Evolutionary conservation across 1,140 invertebrate species (phyloP), one percentile per base, ranked within the genome.

Genomic region (Heterodera carotae): DNA sequence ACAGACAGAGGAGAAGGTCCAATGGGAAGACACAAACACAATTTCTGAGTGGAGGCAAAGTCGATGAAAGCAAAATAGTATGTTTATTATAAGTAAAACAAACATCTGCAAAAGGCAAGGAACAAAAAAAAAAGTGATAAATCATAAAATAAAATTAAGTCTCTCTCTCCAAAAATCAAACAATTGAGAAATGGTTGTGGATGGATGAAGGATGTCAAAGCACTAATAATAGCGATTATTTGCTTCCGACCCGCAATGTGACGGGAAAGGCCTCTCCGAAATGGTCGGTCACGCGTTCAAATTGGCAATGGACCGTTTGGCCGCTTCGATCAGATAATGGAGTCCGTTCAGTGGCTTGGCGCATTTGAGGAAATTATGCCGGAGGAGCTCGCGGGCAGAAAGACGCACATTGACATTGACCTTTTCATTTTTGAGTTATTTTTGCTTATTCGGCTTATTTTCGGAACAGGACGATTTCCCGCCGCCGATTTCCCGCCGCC

Each of bases 311-410:
- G 75, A 75, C 53, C 83, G 85, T 72, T 97, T 97, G 33, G 96
- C 96, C 76, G 96, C 96, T 91, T 98, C 92, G 87, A 99, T 99
- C 76, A 99, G 90, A 67, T 96, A 96, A 81, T 95, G 95, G 84
- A 99, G 90, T 85, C 94, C 96, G 72, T 94, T 93, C 85, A 99
- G 90, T 81, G 96, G 97, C 88, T 95, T 93, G 67, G 96, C 94
- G 89, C 96, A 90, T 90, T 96, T 95, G 83, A 99, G 90, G 91
- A 99, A 99, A 81, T 95, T 94, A 91, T 99, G 97, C 92, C 96
- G 90, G n/a, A 91, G 91, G 80, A 67, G 88, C 70, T 87, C 76
- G 18, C 68, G 75, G 33, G 85, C 85, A 39, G 80, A 77, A 25
- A 76, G 75, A 7, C 75, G 75, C 6, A 43, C 27, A 34, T 76